A percentile compares a stretch with the other conserved stretches of the same genome.
phyloP scores from a whole-genome alignment of 1,140 invertebrate genomes.

The Goniozus legneri region DNA sequence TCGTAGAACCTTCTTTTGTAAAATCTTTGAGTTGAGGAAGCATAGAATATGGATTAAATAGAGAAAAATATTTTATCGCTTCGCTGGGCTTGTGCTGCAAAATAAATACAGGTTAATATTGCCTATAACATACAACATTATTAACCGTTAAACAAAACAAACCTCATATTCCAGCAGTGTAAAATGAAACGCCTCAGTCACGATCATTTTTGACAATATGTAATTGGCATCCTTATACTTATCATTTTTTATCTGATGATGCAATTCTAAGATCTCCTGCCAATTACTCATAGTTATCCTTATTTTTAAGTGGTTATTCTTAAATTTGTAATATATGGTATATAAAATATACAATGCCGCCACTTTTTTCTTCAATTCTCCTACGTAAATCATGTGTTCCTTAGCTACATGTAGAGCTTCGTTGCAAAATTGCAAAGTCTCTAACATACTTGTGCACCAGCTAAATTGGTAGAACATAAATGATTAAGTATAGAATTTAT shows the following conservation, averaged over 20 bases:
- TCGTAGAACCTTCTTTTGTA: too few relatives aligned
- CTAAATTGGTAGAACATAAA: slow-evolving; percentile 22
- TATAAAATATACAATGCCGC: slow-evolving; percentile 47
- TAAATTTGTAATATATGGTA: slow-evolving; percentile 47
- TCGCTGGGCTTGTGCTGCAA: too few relatives aligned
- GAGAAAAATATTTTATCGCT: too few relatives aligned
- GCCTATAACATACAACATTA: not conserved
- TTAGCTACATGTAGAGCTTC: slow-evolving; percentile 43
- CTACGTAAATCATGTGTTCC: slow-evolving; percentile 33
- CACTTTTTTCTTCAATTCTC: slow-evolving; percentile 36
- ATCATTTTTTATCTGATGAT: slow-evolving; percentile 30
- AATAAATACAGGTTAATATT: too few relatives aligned
- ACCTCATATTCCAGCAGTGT: slow-evolving; percentile 42
- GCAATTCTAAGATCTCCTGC: slow-evolving; percentile 32
- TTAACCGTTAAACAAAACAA: slow-evolving; percentile 8
- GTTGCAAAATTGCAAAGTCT: slow-evolving; percentile 44
- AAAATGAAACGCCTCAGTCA: slow-evolving; percentile 37
- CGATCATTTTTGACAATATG: slow-evolving; percentile 43
- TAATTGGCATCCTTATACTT: slow-evolving; percentile 46
- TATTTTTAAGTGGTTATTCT: slow-evolving; percentile 37
- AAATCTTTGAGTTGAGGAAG: too few relatives aligned
- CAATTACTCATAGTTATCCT: slow-evolving; percentile 39
- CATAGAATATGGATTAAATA: too few relatives aligned
- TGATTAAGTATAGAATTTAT: slow-evolving; percentile 8
- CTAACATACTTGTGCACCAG: slow-evolving; percentile 27